Percentiles rank a stretch among this genome's conserved stretches.
These are phyloP conservation scores for Strongylocentrotus purpuratus DNA, from an alignment of 35 echinoderm and acorn worm genomes.

Conservation along the genomic window DNA sequence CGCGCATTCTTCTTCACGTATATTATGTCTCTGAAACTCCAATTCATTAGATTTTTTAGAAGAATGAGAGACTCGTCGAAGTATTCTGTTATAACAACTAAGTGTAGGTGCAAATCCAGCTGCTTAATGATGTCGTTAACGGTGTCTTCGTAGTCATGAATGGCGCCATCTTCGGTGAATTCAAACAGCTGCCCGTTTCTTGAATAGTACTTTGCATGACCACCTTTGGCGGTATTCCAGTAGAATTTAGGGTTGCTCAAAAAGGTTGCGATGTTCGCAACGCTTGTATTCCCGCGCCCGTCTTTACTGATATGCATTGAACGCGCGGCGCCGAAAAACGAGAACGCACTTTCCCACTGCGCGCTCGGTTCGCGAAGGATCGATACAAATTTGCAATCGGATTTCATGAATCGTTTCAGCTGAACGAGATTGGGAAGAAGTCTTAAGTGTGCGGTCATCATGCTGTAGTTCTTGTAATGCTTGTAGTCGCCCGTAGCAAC, in stretches of 20 bases:
- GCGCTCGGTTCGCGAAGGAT: conserved; percentile 72
- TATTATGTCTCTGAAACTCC: conserved; percentile 64
- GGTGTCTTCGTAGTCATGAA: neutral
- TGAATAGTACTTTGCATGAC: conserved; percentile 33
- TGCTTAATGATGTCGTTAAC: conserved; percentile 45
- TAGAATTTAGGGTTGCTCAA: neutral
- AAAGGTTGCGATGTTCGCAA: conserved; percentile 8
- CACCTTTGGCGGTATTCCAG: neutral
- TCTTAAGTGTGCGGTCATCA: conserved; percentile 58
- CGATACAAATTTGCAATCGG: conserved; percentile 65
- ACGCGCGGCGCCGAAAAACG: conserved; percentile 63
- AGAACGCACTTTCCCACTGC: conserved; percentile 78
- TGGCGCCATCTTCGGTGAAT: conserved; percentile 51
- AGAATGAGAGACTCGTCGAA: conserved; percentile 79
- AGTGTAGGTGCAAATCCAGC: conserved; percentile 55
- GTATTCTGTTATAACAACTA: conserved; percentile 75
- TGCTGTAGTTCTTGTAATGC: conserved; percentile 59
- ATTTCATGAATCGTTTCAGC: conserved; percentile 58
- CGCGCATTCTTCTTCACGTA: conserved; percentile 60
- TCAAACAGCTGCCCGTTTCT: conserved; percentile 73
- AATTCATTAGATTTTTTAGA: conserved; percentile 59
- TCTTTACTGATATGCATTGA: conserved; percentile 1
- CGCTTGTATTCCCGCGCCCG: conserved; percentile 17
- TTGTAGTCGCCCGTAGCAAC: conserved; percentile 56
- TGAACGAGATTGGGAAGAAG: conserved; percentile 40